Base-by-base conservation (phyloP, 2,888 invertebrate genomes). In the Palloptera scutellata region DNA sequence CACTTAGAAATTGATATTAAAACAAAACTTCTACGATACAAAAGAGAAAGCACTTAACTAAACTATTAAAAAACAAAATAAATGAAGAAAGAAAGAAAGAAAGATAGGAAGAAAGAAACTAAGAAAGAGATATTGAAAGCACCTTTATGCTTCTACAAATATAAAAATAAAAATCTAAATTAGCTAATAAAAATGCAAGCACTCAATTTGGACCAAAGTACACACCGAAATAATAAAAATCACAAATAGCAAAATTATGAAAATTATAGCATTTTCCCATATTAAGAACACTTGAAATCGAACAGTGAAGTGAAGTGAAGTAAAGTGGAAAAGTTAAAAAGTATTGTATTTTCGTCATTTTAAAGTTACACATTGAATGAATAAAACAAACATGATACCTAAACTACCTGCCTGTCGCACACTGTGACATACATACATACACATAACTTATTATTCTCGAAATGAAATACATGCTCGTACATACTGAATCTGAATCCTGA, bases 91-190 rank as follows among this genome's bases (percentile, higher is more conserved):
- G 30, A 30, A 30, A 30, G 6, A 30, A n/a, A n/a, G n/a, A n/a
- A n/a, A n/a, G n/a, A n/a, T n/a, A n/a, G n/a, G n/a, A n/a, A n/a
- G n/a, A n/a, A n/a, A n/a, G n/a, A n/a, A n/a, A n/a, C n/a, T 58
- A 61, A 67, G 69, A 69, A 67, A 71, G 69, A 69, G 69, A 71
- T 61, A 65, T 48, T 20, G 54, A 19, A 15, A 51, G 40, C 48
- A 17, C 19, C 40, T 45, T 40, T 30, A 59, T 40, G 12, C 59
- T 13, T n/a, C 42, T 41, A 59, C 51, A 19, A 63, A 19, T 13
- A 60, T 30, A 30, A 30, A 30, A 52, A 13, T n/a, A 41, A 53
- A 59, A 13, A 19, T 52, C 19, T 45, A 53, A 11, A 65, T 40
- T 41, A 45, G 15, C 41, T 58, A 30, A 59, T 41, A 53, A 30